These are phyloP conservation scores for Acrobasis consociella DNA, from an alignment of 2,888 invertebrate genomes.

Conservation along the genomic window DNA sequence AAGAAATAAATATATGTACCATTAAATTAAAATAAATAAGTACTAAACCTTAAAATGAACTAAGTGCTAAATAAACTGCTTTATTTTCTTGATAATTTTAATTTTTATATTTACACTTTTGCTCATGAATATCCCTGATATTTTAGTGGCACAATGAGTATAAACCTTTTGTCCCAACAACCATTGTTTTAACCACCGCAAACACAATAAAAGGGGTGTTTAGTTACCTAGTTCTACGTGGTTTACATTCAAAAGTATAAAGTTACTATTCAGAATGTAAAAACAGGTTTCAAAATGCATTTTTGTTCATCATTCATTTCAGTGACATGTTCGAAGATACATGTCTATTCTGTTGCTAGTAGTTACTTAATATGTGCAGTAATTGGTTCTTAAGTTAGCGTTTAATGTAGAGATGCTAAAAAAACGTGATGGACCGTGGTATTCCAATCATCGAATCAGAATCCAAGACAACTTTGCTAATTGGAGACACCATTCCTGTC, in stretches of 20 bases:
- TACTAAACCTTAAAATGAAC: no score
- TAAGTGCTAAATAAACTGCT: no score
- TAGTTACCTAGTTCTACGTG: conserved; percentile 33
- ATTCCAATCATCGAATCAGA: conserved; percentile 65
- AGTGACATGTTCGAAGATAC: conserved; percentile 41
- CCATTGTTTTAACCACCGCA: conserved; percentile 54
- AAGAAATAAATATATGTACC: no score
- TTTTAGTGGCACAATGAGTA: conserved; percentile 6
- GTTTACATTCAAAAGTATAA: conserved; percentile 42
- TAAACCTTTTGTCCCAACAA: conserved; percentile 39
- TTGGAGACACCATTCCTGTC: conserved; percentile 63
- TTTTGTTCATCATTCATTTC: conserved; percentile 53
- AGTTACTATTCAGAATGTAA: conserved; percentile 46
- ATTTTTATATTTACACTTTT: no score
- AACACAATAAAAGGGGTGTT: conserved; percentile 47
- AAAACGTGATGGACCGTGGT: conserved; percentile 75
- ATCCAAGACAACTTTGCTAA: conserved; percentile 66
- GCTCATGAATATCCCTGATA: neutral
- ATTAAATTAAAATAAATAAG: no score
- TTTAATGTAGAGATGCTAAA: conserved; percentile 63
- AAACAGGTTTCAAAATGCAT: conserved; percentile 57
- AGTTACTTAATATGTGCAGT: conserved; percentile 40
- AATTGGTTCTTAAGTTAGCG: conserved; percentile 28
- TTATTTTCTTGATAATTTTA: no score
- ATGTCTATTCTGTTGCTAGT: conserved; percentile 38